Evolutionary conservation across 2,113 vertebrate species (phyloP).

Genomic region (Gobio gobio): DNA sequence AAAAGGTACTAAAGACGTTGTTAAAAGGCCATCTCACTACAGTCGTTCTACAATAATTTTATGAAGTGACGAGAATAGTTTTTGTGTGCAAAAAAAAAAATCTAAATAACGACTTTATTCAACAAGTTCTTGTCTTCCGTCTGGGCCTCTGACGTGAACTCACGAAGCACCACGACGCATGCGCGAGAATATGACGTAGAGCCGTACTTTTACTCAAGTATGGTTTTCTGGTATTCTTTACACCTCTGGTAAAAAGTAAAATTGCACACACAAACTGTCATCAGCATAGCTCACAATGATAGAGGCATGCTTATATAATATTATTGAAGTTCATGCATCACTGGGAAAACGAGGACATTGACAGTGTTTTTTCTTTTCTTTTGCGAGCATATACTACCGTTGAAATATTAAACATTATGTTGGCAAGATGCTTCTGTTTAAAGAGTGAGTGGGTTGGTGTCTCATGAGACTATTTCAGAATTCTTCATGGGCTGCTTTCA

Average conservation of each 20-base stretch:
- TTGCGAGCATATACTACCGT: background rate
- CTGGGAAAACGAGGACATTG: background rate
- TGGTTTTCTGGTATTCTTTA: too few species aligned
- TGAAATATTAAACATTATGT: constrained; percentile 41
- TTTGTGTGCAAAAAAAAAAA: too few species aligned
- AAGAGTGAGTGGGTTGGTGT: constrained; percentile 48
- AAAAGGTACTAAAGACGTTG: too few species aligned
- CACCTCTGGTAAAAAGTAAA: background rate
- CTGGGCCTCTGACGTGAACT: too few species aligned
- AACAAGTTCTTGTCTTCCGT: too few species aligned
- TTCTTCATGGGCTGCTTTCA: constrained; percentile 20
- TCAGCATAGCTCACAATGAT: background rate
- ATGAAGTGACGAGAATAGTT: too few species aligned
- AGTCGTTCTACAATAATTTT: too few species aligned
- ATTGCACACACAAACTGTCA: background rate
- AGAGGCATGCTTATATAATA: constrained; percentile 21
- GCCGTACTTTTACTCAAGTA: too few species aligned
- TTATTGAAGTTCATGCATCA: background rate
- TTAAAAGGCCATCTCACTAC: too few species aligned
- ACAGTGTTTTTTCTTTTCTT: background rate
- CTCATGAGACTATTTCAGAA: constrained; percentile 58
- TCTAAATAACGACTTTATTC: too few species aligned
- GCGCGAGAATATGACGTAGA: too few species aligned
- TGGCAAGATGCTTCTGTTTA: constrained; percentile 51
- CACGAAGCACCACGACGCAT: too few species aligned